These are phyloP conservation scores for Phrixothrix hirtus DNA, from an alignment of 2,888 invertebrate genomes.

Conservation along the genomic window DNA sequence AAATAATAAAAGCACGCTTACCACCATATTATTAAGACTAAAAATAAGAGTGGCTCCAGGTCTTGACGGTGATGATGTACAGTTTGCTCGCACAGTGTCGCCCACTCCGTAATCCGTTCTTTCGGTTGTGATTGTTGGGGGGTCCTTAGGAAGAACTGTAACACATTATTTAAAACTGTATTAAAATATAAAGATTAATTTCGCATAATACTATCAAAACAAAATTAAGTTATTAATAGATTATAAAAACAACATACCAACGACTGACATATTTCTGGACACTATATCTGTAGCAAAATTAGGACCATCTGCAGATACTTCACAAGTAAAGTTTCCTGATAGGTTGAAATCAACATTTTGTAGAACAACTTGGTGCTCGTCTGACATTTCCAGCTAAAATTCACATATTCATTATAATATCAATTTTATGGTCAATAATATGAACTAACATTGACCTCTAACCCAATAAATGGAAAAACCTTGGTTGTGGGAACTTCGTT, in stretches of 20 bases:
- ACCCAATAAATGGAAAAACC: slow-evolving; percentile 73
- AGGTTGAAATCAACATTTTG: slow-evolving; percentile 70
- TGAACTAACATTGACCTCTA: slow-evolving; percentile 79
- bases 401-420: no score
- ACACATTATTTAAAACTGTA: slow-evolving; percentile 39
- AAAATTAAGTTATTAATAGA: background rate
- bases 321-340: slow-evolving; percentile 79
- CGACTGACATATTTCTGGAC: slow-evolving; percentile 70
- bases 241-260: slow-evolving; percentile 63
- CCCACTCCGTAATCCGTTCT: slow-evolving; percentile 75
- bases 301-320: slow-evolving; percentile 76
- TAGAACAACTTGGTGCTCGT: slow-evolving; percentile 74
- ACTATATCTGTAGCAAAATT: slow-evolving; percentile 71
- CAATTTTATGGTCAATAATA: no score
- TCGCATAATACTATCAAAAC: background rate
- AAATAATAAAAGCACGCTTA: slow-evolving; percentile 55
- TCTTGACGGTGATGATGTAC: slow-evolving; percentile 76
- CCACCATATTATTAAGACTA: slow-evolving; percentile 76
- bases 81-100: slow-evolving; percentile 75
- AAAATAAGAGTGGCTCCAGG: slow-evolving; percentile 76
- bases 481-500: slow-evolving; percentile 73
- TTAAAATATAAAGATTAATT: background rate
- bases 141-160: slow-evolving; percentile 71
- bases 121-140: slow-evolving; percentile 70
- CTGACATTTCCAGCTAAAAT: slow-evolving; percentile 72